Evolutionary conservation across 2,113 vertebrate genomes (phyloP), one percentile per base, ranked within the genome.

Genomic region (Otocyon megalotis): DNA sequence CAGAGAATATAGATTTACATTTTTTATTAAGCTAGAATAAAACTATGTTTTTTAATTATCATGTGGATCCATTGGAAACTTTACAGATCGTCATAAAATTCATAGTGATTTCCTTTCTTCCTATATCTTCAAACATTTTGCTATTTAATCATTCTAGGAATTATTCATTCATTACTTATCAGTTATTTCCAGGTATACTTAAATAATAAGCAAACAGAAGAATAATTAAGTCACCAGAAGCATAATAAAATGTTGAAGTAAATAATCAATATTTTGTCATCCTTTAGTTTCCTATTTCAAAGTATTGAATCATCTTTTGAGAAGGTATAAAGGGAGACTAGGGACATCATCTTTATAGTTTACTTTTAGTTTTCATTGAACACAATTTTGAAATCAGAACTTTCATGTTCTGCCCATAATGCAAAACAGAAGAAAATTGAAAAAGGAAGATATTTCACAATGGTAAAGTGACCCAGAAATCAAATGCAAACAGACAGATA

Each of bases 151-250:
- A 94, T 71, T 15, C 63, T 82, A 43, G 26, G 20, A 83, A 94
- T 91, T 90, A 95, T 92, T 85, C 90, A 92, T 35, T 94, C 81
- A 81, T 56, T 82, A 43, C 5, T 95, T 91, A 24, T 10, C 53
- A 54, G 15, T 90, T 86, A 84, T 80, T 90, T 13, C 24, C 19
- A 76, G 16, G 10, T 53, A 81, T 28, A 60, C 8, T 88, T 71
- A 69, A 84, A 43, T n/a, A 56, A 56, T 28, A 65, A 92, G 12
- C 81, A 92, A 91, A 76, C 1, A 54, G 20, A 77, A 63, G 14
- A 91, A 58, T 56, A 54, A 88, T 67, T 54, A 28, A 28, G 35
- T 62, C n/a, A 63, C 19, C 16, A 62, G 8, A 88, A 79, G 16
- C 5, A 63, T 60, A 35, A n/a, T 81, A 65, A 71, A 95, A 92